phyloP scores from a whole-genome alignment of 2,113 vertebrate genomes.

The Corythornis vintsioides region DNA sequence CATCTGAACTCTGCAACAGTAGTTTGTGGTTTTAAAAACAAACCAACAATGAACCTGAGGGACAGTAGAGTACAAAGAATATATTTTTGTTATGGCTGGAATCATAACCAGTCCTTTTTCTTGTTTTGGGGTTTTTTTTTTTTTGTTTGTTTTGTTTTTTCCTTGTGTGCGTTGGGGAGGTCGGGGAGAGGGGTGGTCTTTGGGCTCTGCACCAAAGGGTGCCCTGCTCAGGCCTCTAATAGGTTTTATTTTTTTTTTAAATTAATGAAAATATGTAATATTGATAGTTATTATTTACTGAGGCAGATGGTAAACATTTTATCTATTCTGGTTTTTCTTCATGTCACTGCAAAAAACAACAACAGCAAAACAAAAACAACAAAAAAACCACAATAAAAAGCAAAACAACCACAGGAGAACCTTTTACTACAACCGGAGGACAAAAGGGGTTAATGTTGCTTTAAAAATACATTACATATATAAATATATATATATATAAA shows the following conservation, averaged over 20 bases:
- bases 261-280: conserved; percentile 89
- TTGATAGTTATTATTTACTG: conserved; percentile 87
- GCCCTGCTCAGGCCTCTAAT: conserved; percentile 74
- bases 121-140: conserved; percentile 38
- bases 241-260: conserved; percentile 83
- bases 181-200: background rate
- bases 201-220: conserved; percentile 58
- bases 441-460: conserved; percentile 84
- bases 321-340: conserved; percentile 81
- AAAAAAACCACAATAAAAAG: background rate
- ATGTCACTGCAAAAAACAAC: conserved; percentile 75
- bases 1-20: conserved; percentile 80
- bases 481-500: conserved; percentile 83
- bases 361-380: conserved; percentile 37
- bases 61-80: conserved; percentile 91
- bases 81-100: conserved; percentile 93
- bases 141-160: conserved; percentile 26
- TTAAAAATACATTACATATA: conserved; percentile 82
- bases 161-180: conserved; percentile 74
- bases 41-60: conserved; percentile 80
- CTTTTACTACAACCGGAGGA: conserved; percentile 84
- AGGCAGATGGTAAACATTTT: conserved; percentile 83
- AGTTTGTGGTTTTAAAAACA: conserved; percentile 78
- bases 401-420: conserved; percentile 55
- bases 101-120: conserved; percentile 65